phyloP scores from a whole-genome alignment of 2,888 invertebrate genomes.

The Idaea dimidiata region DNA sequence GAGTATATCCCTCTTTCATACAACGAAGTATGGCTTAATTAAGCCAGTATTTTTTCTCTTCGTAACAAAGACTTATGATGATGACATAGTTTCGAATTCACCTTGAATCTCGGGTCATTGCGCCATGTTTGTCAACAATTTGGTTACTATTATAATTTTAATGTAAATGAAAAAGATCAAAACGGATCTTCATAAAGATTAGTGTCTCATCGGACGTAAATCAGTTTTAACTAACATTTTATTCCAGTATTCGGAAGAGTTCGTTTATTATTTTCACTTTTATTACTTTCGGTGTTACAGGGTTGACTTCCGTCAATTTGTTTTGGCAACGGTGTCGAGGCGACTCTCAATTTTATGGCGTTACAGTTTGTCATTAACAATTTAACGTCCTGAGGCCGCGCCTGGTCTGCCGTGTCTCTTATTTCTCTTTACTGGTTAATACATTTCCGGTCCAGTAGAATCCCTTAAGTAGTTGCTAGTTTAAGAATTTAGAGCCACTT shows the following conservation, averaged over 20 bases:
- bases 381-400: slow-evolving; percentile 10
- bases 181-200: slow-evolving; percentile 17
- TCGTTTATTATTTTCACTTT: slow-evolving; percentile 26
- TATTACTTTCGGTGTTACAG: slow-evolving; percentile 21
- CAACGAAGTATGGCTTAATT: slow-evolving; percentile 7
- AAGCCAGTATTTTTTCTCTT: not conserved
- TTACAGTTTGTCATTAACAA: slow-evolving; percentile 18
- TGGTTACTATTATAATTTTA: not conserved
- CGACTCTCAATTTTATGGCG: slow-evolving; percentile 14
- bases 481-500: slow-evolving; percentile 7
- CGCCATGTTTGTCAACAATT: not conserved
- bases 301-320: slow-evolving; percentile 23
- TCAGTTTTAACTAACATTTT: slow-evolving; percentile 29
- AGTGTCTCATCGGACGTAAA: slow-evolving; percentile 23
- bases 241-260: slow-evolving; percentile 20
- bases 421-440: not conserved
- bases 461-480: slow-evolving; percentile 5
- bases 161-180: not conserved
- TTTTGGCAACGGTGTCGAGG: slow-evolving; percentile 8
- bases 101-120: slow-evolving; percentile 3
- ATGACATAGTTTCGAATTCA: not conserved
- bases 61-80: not conserved
- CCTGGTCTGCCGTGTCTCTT: slow-evolving; percentile 1
- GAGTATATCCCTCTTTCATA: slow-evolving; percentile 23
- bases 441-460: slow-evolving; percentile 7